These are phyloP conservation scores for Periophthalmodon schlosseri DNA, from an alignment of 2,113 vertebrate species.

Conservation along the genomic window DNA sequence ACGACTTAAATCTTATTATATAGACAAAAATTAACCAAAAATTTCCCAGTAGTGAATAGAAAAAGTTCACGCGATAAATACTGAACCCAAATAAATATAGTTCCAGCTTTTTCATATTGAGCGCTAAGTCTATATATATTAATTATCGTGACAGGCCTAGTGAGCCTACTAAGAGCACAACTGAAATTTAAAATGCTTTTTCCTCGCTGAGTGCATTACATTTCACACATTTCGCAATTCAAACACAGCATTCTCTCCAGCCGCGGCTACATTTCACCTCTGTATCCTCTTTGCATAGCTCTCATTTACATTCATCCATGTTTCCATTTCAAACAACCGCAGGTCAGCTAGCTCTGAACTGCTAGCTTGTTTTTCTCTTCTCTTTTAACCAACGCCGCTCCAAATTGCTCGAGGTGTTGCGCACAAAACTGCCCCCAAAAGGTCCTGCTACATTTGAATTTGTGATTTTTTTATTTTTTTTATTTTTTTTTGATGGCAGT, in stretches of 20 bases:
- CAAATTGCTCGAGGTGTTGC: conserved; percentile 15
- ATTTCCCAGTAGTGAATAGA: too few species aligned
- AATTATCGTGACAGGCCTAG: too few species aligned
- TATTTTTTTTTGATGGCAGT: conserved; percentile 12
- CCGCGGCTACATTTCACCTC: not conserved
- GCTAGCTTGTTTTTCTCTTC: not conserved
- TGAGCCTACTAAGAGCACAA: too few species aligned
- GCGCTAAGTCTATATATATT: too few species aligned
- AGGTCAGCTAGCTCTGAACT: not conserved
- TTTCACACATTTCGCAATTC: not conserved
- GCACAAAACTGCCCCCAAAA: not conserved
- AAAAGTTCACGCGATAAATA: too few species aligned
- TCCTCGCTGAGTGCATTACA: too few species aligned
- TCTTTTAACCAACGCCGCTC: conserved; percentile 1
- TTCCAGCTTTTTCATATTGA: too few species aligned
- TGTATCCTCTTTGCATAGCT: not conserved
- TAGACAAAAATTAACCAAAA: too few species aligned
- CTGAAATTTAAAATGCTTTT: too few species aligned
- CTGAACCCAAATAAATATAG: too few species aligned
- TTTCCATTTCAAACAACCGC: not conserved
- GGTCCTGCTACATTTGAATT: conserved; percentile 5
- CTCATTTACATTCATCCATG: conserved; percentile 7
- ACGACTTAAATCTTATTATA: too few species aligned
- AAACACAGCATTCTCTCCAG: not conserved
- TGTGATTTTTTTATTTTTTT: conserved; percentile 17